phyloP scores from a whole-genome alignment of 2,797 vertebrate species.

The Falco naumanni region DNA sequence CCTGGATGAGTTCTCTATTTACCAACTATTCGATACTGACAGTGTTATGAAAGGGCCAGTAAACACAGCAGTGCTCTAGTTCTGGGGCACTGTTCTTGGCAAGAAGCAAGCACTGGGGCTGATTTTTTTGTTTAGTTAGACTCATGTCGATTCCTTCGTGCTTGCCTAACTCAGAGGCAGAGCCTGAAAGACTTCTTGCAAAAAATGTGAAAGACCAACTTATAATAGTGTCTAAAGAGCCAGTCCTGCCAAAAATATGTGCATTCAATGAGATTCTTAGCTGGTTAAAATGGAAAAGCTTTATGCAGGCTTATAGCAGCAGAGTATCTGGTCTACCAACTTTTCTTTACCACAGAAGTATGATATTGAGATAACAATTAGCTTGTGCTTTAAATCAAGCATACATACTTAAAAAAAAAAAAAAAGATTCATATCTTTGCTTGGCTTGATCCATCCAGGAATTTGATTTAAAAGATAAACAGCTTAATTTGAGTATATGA shows the following conservation, averaged over 20 bases:
- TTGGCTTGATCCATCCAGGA: not conserved
- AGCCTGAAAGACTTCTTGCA: conserved; percentile 38
- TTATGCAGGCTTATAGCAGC: not conserved
- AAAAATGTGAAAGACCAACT: conserved; percentile 42
- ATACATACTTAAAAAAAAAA: not conserved
- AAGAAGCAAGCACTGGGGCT: conserved; percentile 35
- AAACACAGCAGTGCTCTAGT: conserved; percentile 52
- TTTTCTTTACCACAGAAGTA: not conserved
- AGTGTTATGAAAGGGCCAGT: conserved; percentile 63
- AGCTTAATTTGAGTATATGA: not conserved
- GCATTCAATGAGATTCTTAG: not conserved
- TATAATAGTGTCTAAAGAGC: conserved; percentile 7
- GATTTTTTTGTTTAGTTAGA: conserved; percentile 14
- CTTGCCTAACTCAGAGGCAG: conserved; percentile 38
- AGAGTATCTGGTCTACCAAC: not conserved
- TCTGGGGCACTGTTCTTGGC: conserved; percentile 66
- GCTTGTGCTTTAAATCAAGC: conserved; percentile 25
- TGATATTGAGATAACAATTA: conserved; percentile 30
- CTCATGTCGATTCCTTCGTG: not conserved
- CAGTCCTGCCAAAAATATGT: conserved; percentile 19
- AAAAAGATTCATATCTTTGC: not conserved
- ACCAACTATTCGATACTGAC: conserved; percentile 55
- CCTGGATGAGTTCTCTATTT: conserved; percentile 65
- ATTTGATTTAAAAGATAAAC: conserved; percentile 5
- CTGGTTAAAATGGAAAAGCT: conserved; percentile 6